Evolutionary conservation across 1,140 invertebrate species (phyloP).

Genomic region (Bombyx mandarina): DNA sequence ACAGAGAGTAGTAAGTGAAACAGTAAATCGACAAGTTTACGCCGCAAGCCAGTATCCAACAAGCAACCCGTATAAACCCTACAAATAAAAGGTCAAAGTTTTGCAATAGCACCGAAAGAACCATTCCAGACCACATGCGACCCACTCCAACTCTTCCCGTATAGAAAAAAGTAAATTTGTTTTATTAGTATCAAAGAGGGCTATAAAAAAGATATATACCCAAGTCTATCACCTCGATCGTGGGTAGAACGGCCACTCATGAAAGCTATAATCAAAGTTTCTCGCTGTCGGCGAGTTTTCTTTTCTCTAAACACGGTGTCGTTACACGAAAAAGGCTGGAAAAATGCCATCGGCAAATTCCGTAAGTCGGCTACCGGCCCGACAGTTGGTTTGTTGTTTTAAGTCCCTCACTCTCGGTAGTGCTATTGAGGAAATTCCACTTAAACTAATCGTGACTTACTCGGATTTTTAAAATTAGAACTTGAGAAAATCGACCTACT

Average conservation of each 20-base stretch:
- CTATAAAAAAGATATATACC: conserved; percentile 64
- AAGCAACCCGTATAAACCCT: conserved; percentile 18
- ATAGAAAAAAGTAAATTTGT: conserved; percentile 59
- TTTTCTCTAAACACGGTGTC: conserved; percentile 66
- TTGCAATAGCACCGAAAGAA: conserved; percentile 27
- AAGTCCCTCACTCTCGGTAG: conserved; percentile 41
- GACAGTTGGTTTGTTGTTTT: conserved; percentile 41
- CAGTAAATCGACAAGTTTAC: conserved; percentile 24
- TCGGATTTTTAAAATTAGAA: no score
- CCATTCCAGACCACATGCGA: conserved; percentile 50
- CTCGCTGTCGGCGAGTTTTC: conserved; percentile 61
- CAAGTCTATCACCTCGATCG: conserved; percentile 59
- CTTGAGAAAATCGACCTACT: no score
- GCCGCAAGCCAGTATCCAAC: conserved; percentile 10
- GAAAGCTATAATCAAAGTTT: conserved; percentile 69
- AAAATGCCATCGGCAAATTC: conserved; percentile 57
- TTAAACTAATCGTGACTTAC: conserved; percentile 8
- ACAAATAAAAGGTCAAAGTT: conserved; percentile 48
- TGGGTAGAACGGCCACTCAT: conserved; percentile 54
- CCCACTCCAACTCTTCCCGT: conserved; percentile 35
- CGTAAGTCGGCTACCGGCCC: conserved; percentile 29
- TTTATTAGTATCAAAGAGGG: conserved; percentile 65
- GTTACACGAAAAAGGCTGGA: conserved; percentile 65
- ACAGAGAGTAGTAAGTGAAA: conserved; percentile 21
- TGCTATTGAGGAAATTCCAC: conserved; percentile 37